Evolutionary conservation across 2,888 invertebrate genomes (phyloP).

Genomic region (Odontocolon sp.): DNA sequence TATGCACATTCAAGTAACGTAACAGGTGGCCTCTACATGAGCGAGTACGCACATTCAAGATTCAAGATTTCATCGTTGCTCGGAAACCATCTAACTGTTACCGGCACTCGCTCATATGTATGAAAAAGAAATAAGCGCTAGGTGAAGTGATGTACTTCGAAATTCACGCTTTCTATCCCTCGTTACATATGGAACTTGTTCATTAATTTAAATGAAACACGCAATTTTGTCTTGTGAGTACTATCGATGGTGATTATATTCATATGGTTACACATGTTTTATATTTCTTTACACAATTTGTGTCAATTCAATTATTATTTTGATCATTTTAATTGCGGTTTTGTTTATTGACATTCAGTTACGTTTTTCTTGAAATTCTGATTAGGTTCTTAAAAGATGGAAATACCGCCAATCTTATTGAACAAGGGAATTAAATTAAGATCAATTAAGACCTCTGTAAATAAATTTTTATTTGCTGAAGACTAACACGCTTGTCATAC

Average conservation of each 20-base stretch:
- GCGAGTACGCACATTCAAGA: conserved; percentile 44
- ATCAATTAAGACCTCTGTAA: no score
- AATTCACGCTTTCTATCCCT: conserved; percentile 6
- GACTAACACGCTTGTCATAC: no score
- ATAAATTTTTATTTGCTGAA: no score
- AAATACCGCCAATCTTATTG: no score
- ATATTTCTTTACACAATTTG: background rate
- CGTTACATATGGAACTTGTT: conserved; percentile 20
- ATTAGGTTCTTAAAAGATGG: no score
- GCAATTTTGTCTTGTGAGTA: background rate
- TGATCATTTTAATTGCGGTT: conserved; percentile 14
- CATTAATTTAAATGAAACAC: conserved; percentile 31
- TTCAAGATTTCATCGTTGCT: conserved; percentile 43
- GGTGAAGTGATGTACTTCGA: conserved; percentile 2
- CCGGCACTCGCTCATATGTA: background rate
- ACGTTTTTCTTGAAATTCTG: background rate
- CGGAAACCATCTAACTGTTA: background rate
- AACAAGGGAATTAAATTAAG: no score
- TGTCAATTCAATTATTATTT: background rate
- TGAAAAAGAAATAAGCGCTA: conserved; percentile 23
- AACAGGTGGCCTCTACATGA: conserved; percentile 51
- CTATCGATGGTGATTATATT: conserved; percentile 35
- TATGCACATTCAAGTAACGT: conserved; percentile 26
- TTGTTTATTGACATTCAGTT: conserved; percentile 17
- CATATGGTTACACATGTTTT: background rate